Base-by-base conservation (phyloP, 2,113 vertebrate genomes). In the Caranx melampygus region DNA sequence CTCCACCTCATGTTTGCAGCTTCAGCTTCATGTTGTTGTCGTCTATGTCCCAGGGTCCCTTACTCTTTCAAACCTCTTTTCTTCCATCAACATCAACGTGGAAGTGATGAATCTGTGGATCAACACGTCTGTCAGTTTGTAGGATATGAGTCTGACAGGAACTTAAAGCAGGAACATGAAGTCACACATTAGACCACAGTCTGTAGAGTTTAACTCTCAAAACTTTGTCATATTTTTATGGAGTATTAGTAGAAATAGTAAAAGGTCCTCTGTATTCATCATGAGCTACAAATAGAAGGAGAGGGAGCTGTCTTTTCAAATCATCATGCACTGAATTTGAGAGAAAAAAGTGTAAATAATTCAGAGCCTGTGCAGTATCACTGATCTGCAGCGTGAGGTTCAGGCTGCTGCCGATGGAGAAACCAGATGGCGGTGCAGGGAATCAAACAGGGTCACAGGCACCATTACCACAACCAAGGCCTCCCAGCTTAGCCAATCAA, bases 401-500 rank as follows among this genome's bases (percentile, higher is more conserved):
- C 16, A 35, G 64, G 7, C 35, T 52, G 35, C 40, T 47, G 49
- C 14, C 57, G 13, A 8, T 40, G 44, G 51, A 79, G 35, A 59
- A 34, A 59, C 9, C 74, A 60, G 42, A 54, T 21, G 20, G 74
- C 21, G 52, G 57, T 6, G 33, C 68, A 74, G 8, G 40, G 71
- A 83, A 67, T 91, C 76, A 85, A 83, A 85, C 63, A 15, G 51
- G 76, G 65, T 85, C 81, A 86, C 8, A 57, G 73, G 37, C 67
- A 37, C 47, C 65, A 64, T 80, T 79, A 87, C 77, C 66, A 45
- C 77, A 71, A 60, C 59, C 79, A 70, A 57, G 84, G 61, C 64
- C 85, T n/a, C 55, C 18, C 47, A n/a, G 60, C 72, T 34, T 4
- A 35, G 73, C 60, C 69, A 44, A 80, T 89, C 86, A 83, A 76